Evolutionary conservation across 2,797 vertebrate species (phyloP).

Genomic region (Cheracebus regulus): DNA sequence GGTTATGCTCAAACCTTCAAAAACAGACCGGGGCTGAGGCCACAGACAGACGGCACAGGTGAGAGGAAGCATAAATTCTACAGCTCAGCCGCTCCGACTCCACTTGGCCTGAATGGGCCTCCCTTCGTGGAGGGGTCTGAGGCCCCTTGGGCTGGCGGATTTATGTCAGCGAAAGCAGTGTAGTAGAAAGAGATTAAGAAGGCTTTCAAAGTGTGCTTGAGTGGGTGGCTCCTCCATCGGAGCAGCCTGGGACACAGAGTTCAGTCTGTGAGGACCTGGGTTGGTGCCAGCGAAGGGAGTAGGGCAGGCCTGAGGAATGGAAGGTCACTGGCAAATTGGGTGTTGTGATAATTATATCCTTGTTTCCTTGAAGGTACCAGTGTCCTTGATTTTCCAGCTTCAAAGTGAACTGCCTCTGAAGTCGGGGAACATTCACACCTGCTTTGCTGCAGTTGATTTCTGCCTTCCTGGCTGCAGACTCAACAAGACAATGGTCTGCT

Average conservation of each 20-base stretch:
- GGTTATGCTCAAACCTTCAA: not conserved
- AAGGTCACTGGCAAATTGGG: conserved; percentile 73
- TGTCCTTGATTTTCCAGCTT: conserved; percentile 74
- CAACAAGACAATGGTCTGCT: conserved; percentile 72
- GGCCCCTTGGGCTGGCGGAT: conserved; percentile 49
- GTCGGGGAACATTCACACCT: conserved; percentile 71
- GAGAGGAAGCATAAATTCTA: conserved; percentile 53
- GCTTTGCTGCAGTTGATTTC: conserved; percentile 78
- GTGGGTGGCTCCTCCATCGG: conserved; percentile 40
- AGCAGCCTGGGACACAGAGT: conserved; percentile 51
- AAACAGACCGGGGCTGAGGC: not conserved
- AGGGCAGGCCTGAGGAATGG: conserved; percentile 60
- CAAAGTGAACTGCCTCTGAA: conserved; percentile 67
- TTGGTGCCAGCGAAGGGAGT: conserved; percentile 71
- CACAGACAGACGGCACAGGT: conserved; percentile 39
- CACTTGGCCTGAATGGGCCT: not conserved
- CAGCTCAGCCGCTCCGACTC: not conserved
- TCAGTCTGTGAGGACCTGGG: conserved; percentile 68
- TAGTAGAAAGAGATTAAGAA: conserved; percentile 65
- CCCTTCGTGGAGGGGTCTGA: not conserved
- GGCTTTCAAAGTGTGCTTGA: conserved; percentile 58
- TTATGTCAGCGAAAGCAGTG: conserved; percentile 54
- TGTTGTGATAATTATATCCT: conserved; percentile 73
- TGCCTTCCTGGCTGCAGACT: conserved; percentile 74
- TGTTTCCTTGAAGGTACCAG: conserved; percentile 77